A percentile compares a stretch with the other conserved stretches of the same genome.
Conservation (phyloP, 2,797 vertebrate species). For the Otolemur crassicaudatus region DNA sequence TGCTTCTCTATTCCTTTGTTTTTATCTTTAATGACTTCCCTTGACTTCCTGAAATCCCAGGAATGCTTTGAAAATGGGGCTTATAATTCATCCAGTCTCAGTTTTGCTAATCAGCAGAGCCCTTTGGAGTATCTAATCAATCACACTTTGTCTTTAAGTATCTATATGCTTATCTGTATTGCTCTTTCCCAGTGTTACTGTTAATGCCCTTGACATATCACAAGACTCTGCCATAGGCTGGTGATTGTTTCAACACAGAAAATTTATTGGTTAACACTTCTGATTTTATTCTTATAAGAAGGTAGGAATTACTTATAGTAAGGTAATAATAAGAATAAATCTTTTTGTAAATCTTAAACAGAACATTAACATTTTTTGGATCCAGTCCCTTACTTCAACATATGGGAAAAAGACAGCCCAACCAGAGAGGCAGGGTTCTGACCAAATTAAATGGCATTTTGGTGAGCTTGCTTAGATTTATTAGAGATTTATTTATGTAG, state of each 20-base stretch:
- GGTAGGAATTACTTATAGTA: conserved; percentile 25
- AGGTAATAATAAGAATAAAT: conserved; percentile 4
- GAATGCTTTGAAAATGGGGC: background rate
- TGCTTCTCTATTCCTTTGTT: conserved; percentile 42
- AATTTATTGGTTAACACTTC: conserved; percentile 39
- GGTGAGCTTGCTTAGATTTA: conserved; percentile 42
- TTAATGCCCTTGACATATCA: conserved; percentile 23
- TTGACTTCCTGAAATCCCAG: background rate
- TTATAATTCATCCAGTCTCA: conserved; percentile 15
- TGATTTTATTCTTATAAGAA: conserved; percentile 46
- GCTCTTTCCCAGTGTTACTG: background rate
- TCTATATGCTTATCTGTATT: conserved; percentile 4
- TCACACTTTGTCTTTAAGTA: background rate
- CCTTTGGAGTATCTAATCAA: background rate
- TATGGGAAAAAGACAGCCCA: background rate
- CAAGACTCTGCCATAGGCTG: background rate
- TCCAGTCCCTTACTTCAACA: conserved; percentile 10
- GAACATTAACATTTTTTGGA: conserved; percentile 46
- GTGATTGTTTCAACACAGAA: conserved; percentile 28
- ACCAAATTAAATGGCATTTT: conserved; percentile 45
- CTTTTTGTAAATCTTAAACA: conserved; percentile 34
- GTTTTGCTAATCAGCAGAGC: background rate
- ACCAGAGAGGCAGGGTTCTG: conserved; percentile 9
- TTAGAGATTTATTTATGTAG: conserved; percentile 1
- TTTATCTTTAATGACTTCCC: background rate